Percentiles rank a stretch among this genome's conserved stretches.
Evolutionary conservation across 2,888 invertebrate genomes (phyloP).

Genomic region (Saturnia japonica): DNA sequence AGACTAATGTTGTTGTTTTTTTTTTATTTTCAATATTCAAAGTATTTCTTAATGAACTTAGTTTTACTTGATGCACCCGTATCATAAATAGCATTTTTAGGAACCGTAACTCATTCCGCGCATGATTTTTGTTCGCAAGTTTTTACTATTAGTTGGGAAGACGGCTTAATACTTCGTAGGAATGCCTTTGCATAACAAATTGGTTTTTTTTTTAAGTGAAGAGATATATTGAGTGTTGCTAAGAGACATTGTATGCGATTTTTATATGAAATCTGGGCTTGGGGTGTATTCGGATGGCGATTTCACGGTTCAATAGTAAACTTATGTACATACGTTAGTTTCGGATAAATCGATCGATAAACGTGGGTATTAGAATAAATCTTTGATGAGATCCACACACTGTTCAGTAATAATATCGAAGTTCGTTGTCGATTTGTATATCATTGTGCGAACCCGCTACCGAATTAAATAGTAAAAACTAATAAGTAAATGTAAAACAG

Average conservation of each 20-base stretch:
- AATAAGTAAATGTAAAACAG: slow-evolving; percentile 74
- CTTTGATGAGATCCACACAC: slow-evolving; percentile 49
- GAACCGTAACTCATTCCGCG: slow-evolving; percentile 60
- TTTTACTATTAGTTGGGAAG: slow-evolving; percentile 11
- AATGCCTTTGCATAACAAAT: background rate
- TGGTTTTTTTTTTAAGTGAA: background rate
- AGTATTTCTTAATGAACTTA: slow-evolving; percentile 30
- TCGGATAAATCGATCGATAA: slow-evolving; percentile 46
- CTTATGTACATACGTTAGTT: slow-evolving; percentile 74
- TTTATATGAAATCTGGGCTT: slow-evolving; percentile 64
- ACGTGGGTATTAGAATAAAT: slow-evolving; percentile 36
- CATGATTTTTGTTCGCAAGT: slow-evolving; percentile 38
- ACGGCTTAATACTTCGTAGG: background rate
- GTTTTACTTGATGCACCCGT: slow-evolving; percentile 59
- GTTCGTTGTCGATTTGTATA: slow-evolving; percentile 15
- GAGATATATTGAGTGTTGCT: background rate
- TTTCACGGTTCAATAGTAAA: slow-evolving; percentile 58
- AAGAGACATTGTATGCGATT: background rate
- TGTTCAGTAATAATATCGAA: slow-evolving; percentile 20
- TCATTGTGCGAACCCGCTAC: slow-evolving; percentile 42
- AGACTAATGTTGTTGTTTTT: slow-evolving; percentile 41
- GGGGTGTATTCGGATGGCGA: slow-evolving; percentile 49
- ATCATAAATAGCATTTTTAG: slow-evolving; percentile 51
- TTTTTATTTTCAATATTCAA: slow-evolving; percentile 6
- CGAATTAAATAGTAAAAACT: slow-evolving; percentile 73